These are phyloP conservation scores for Gnatocerus cornutus DNA, from an alignment of 2,888 invertebrate genomes.

Conservation along the genomic window DNA sequence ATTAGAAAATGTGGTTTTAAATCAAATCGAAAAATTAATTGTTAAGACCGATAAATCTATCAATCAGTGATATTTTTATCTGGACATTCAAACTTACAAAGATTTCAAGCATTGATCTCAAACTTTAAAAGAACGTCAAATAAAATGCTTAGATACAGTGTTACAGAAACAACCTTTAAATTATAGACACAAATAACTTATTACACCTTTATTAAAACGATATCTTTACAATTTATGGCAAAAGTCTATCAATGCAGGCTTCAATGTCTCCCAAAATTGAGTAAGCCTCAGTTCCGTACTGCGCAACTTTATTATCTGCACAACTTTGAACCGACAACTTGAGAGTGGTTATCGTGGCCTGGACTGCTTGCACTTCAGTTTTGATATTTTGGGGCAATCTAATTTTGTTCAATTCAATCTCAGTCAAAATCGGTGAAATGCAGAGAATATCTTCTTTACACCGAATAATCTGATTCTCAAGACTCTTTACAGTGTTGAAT, in stretches of 20 bases:
- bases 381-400: slow-evolving; percentile 26
- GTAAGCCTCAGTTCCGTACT: slow-evolving; percentile 11
- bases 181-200: background rate
- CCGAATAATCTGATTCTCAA: slow-evolving; percentile 11
- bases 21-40: too few relatives aligned
- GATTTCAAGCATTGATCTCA: too few relatives aligned
- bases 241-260: slow-evolving; percentile 14
- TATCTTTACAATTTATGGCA: too few relatives aligned
- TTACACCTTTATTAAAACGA: too few relatives aligned
- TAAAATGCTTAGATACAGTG: too few relatives aligned
- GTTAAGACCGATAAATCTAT: too few relatives aligned
- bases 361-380: slow-evolving; percentile 6
- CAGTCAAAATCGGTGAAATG: slow-evolving; percentile 18
- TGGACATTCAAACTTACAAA: too few relatives aligned
- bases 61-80: too few relatives aligned
- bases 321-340: slow-evolving; percentile 11
- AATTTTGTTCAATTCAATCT: slow-evolving; percentile 30
- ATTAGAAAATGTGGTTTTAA: too few relatives aligned
- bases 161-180: background rate
- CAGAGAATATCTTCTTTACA: slow-evolving; percentile 15
- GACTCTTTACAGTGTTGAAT: slow-evolving; percentile 9
- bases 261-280: slow-evolving; percentile 12
- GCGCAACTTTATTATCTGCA: background rate
- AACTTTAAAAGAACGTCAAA: too few relatives aligned
- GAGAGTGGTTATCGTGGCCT: background rate